A percentile compares a stretch with the other conserved stretches of the same genome.
Conservation (phyloP, 2,113 vertebrate species). For the Nicator chloris region DNA sequence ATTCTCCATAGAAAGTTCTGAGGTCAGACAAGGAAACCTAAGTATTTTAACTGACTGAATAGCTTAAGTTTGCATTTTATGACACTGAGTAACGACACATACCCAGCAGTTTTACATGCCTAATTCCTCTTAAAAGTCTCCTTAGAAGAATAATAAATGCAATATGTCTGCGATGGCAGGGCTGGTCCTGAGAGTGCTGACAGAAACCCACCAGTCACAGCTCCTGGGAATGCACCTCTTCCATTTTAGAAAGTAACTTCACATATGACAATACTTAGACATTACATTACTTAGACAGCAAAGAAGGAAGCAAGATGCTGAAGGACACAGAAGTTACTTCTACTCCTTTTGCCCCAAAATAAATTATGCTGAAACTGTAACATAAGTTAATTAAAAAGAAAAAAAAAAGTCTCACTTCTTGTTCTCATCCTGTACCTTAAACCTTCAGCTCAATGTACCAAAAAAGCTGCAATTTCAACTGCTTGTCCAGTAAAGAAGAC, state of each 20-base stretch:
- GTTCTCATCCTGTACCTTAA: background rate
- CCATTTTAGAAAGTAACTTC: background rate
- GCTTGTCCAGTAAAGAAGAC: background rate
- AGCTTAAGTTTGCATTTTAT: slow-evolving; percentile 27
- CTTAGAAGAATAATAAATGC: background rate
- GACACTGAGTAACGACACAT: background rate
- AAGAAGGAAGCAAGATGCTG: background rate
- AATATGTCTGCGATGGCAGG: background rate
- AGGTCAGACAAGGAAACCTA: slow-evolving; percentile 38
- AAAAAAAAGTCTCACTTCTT: too few relatives aligned
- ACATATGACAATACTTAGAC: background rate
- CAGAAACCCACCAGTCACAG: background rate
- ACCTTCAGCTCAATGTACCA: background rate
- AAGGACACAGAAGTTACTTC: background rate
- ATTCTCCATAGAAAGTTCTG: slow-evolving; percentile 27
- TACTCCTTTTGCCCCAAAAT: background rate
- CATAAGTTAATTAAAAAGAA: background rate
- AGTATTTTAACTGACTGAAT: slow-evolving; percentile 39
- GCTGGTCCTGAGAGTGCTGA: background rate
- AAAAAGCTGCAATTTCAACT: background rate
- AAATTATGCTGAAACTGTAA: background rate
- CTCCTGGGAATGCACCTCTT: accelerated
- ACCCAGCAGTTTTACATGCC: background rate
- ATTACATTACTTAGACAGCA: background rate
- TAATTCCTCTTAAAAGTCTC: slow-evolving; percentile 1